Evolutionary conservation across 2,797 vertebrate genomes (phyloP), one percentile per base, ranked within the genome.

Genomic region (Atherinosoma microstoma): DNA sequence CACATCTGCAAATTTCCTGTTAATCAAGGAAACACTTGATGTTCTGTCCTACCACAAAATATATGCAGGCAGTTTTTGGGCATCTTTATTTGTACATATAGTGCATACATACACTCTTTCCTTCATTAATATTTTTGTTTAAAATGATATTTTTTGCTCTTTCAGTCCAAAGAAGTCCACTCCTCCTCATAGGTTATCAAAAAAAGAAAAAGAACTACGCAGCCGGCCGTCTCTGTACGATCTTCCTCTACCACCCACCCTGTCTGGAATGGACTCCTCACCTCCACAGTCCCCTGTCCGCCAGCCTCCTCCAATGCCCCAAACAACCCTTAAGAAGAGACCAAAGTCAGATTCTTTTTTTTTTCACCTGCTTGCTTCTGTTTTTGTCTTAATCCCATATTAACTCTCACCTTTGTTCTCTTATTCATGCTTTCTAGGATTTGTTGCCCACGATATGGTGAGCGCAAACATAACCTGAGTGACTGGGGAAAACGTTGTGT

Each of bases 401-500:
- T 20, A 27, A 0, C 0, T 49, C 54, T 76, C 27, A 78, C 29
- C 3, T 61, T 6, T 51, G 34, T 56, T 30, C 12, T 58, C 4
- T 64, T 73, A 42, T 70, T 66, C 2, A 8, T 80, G 38, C 4
- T 76, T 77, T 76, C 6, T 73, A 99, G 98, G 97, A 98, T 99
- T 93, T 99, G 98, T 90, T 97, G 97, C 84, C 97, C 97, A 49
- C 97, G 98, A 16, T 99, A 98, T 0, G 98, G 98, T 61, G 98
- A 99, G 89, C 96, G 96, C 91, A 97, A 97, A 60, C 97, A 99
- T 83, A 99, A 95, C 1, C 96, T 97, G 88, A 99, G 96, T 2
- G 98, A 99, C 93, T 99, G 98, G 98, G 98, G 98, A 6, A 99
- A 99, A 80, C 97, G 98, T 47, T 99, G 98, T 20, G 98, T 99